Base-by-base conservation (phyloP, 1,140 invertebrate species). In the Drosophila tristis region DNA sequence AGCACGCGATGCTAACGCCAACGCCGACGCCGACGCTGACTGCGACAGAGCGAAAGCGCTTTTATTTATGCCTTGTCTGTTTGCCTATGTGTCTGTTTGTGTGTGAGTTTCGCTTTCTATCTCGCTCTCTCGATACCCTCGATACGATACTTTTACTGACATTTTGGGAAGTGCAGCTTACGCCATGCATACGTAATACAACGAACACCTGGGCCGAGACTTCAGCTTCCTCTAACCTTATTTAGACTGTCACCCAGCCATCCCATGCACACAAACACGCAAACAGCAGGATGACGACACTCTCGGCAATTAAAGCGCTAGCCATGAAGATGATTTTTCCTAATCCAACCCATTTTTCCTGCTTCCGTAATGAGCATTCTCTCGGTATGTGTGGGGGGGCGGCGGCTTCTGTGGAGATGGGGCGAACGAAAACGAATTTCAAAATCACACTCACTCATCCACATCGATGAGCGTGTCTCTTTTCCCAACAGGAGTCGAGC, bases 401-500 rank as follows among this genome's bases (percentile, higher is more conserved):
- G n/a, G n/a, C n/a, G 16, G 74, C 20, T 25, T 43, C 55, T 57
- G 16, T 23, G 35, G 50, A 42, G 47, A 39, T 43, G 47, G 48
- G 35, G 29, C 60, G 48, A 67, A 45, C 80, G 80, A 79, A 82
- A 82, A 82, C 58, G 64, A 72, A 75, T 82, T 87, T 82, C 56
- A 35, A 73, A 87, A 78, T 87, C 64, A 65, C 73, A 78, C 80
- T 73, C 64, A 67, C 55, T 48, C 74, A 71, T 60, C 15, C 48
- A 48, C 45, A 60, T 70, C 65, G 65, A 70, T n/a, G n/a, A n/a
- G n/a, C n/a, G n/a, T n/a, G n/a, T n/a, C n/a, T n/a, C n/a, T n/a
- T 60, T 5, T 63, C 65, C 63, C 64, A 81, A 16, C 16, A 16
- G 16, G 16, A 16, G 78, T 80, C 74, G 75, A 86, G 66, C 78